These are phyloP conservation scores for Sycophila sp. DNA, from an alignment of 1,140 invertebrate species.

Conservation along the genomic window DNA sequence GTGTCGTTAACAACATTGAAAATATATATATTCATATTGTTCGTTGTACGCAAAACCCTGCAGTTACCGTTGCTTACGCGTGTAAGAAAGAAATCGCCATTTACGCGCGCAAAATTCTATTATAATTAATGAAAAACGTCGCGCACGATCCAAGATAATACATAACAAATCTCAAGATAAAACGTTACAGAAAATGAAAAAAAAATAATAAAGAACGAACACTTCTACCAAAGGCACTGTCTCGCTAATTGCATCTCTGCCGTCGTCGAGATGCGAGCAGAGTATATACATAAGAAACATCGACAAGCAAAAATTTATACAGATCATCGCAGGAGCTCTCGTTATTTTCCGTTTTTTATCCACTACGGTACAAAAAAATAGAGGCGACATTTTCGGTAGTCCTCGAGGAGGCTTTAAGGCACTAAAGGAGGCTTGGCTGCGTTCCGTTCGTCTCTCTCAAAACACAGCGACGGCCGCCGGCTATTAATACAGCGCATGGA, in stretches of 20 bases:
- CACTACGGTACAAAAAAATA: conserved; percentile 5
- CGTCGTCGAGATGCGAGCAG: neutral
- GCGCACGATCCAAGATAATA: conserved; percentile 20
- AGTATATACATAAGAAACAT: conserved; percentile 40
- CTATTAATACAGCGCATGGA: conserved; percentile 21
- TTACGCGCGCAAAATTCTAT: conserved; percentile 5
- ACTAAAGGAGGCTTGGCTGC: neutral
- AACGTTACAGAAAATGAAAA: conserved; percentile 2
- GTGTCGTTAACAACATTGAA: too few species aligned
- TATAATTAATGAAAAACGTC: too few species aligned
- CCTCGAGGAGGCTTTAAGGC: neutral
- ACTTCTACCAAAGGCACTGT: neutral
- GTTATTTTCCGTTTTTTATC: conserved; percentile 34
- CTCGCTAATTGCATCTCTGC: neutral
- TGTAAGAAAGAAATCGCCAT: too few species aligned
- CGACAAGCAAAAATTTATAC: conserved; percentile 41
- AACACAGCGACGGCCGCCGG: neutral
- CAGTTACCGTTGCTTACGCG: neutral
- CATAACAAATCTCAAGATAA: conserved; percentile 19
- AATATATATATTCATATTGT: too few species aligned
- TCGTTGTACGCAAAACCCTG: neutral
- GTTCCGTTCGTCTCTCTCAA: conserved; percentile 11
- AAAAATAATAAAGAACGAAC: neutral
- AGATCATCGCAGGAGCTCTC: conserved; percentile 34
- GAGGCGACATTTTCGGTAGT: neutral